Conservation (phyloP, 2,888 invertebrate genomes). For the Spodoptera exigua region DNA sequence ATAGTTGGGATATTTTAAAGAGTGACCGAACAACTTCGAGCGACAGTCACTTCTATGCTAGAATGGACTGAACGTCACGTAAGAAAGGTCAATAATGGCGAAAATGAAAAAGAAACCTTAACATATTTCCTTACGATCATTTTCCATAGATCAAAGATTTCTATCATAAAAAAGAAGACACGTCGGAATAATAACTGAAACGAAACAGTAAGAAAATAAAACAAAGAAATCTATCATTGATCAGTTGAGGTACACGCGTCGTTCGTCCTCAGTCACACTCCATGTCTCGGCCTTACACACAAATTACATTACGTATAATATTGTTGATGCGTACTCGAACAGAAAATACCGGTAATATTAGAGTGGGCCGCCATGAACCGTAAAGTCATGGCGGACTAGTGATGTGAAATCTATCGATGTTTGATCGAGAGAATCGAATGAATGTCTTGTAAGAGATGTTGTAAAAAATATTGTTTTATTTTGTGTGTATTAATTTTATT, state of each 20-base stretch:
- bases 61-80: too few relatives aligned
- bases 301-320: slow-evolving; percentile 73
- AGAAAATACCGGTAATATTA: slow-evolving; percentile 68
- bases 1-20: too few relatives aligned
- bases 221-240: slow-evolving; percentile 25
- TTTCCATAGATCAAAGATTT: too few relatives aligned
- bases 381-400: slow-evolving; percentile 66
- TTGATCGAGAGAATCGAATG: slow-evolving; percentile 3
- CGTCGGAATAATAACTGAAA: not conserved
- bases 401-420: slow-evolving; percentile 42
- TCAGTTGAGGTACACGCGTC: slow-evolving; percentile 30
- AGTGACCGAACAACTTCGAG: too few relatives aligned
- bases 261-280: slow-evolving; percentile 13
- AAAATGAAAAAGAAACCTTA: too few relatives aligned
- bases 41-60: too few relatives aligned
- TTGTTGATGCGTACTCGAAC: slow-evolving; percentile 67
- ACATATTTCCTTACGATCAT: too few relatives aligned
- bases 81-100: too few relatives aligned
- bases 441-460: too few relatives aligned
- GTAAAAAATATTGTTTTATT: too few relatives aligned
- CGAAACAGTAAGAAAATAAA: slow-evolving; percentile 7
- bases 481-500: too few relatives aligned
- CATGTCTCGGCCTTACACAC: slow-evolving; percentile 44
- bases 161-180: not conserved
- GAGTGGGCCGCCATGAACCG: slow-evolving; percentile 66